These are phyloP conservation scores for Macrochelys suwanniensis DNA, from an alignment of 2,797 vertebrate genomes.

Conservation along the genomic window DNA sequence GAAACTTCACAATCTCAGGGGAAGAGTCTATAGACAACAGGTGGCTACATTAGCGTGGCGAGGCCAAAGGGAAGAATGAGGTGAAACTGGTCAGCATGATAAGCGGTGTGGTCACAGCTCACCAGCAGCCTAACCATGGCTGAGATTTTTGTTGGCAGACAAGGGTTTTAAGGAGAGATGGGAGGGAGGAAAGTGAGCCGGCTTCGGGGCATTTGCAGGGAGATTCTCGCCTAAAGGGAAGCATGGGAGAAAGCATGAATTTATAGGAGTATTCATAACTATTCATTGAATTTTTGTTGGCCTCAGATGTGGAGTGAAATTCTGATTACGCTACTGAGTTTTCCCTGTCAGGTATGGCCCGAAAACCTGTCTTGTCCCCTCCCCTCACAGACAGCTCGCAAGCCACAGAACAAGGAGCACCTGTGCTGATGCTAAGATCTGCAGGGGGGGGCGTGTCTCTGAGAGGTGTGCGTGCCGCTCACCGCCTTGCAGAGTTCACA, in stretches of 20 bases:
- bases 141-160: background rate
- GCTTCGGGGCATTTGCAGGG: background rate
- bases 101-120: background rate
- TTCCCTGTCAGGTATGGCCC: background rate
- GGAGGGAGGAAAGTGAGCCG: background rate
- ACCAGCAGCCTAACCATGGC: background rate
- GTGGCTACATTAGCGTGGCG: background rate
- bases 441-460: background rate
- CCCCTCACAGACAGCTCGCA: background rate
- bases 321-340: background rate
- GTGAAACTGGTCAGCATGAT: background rate
- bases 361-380: background rate
- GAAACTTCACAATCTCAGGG: background rate
- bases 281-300: background rate
- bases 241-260: background rate
- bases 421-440: background rate
- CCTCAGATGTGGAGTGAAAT: background rate
- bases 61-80: background rate
- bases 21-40: background rate
- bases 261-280: background rate
- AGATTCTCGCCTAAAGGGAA: background rate
- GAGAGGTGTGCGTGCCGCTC: background rate
- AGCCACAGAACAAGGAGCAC: no score
- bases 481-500: background rate
- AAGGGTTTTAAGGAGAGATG: background rate